Conservation (phyloP, 2,113 vertebrate genomes). For the Parus major region DNA sequence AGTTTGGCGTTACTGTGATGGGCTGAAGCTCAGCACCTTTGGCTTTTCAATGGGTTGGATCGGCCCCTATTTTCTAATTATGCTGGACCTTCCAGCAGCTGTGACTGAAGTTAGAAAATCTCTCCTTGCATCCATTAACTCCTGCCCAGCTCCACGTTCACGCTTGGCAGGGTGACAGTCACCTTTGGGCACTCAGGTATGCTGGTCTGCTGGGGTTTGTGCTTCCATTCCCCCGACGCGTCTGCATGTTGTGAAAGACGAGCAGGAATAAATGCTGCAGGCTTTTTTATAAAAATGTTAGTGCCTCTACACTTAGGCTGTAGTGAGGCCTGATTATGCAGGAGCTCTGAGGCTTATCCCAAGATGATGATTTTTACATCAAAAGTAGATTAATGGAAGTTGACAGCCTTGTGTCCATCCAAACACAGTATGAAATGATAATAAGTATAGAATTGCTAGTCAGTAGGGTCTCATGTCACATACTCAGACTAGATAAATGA, state of each 20-base stretch:
- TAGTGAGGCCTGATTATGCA: conserved; percentile 26
- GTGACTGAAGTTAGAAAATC: not conserved
- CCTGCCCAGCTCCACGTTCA: not conserved
- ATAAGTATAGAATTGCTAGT: conserved; percentile 71
- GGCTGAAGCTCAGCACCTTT: not conserved
- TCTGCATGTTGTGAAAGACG: not conserved
- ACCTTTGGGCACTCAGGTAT: not conserved
- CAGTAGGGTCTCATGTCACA: conserved; percentile 67
- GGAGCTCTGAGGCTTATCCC: conserved; percentile 23
- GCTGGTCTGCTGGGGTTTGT: not conserved
- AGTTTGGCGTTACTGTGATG: not conserved
- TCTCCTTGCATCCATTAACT: not conserved
- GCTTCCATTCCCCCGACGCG: not conserved
- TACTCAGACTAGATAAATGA: conserved; percentile 68
- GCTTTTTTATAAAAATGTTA: not conserved
- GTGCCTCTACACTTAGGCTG: not conserved
- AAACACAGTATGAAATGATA: conserved; percentile 64
- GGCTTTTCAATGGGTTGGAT: not conserved
- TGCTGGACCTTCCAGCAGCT: not conserved
- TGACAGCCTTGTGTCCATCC: conserved; percentile 64
- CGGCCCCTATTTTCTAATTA: not conserved
- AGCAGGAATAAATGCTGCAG: not conserved
- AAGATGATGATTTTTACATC: conserved; percentile 65
- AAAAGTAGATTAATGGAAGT: conserved; percentile 68
- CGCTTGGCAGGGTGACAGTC: not conserved